phyloP scores from a whole-genome alignment of 2,113 vertebrate genomes.

The Dasyprocta punctata region DNA sequence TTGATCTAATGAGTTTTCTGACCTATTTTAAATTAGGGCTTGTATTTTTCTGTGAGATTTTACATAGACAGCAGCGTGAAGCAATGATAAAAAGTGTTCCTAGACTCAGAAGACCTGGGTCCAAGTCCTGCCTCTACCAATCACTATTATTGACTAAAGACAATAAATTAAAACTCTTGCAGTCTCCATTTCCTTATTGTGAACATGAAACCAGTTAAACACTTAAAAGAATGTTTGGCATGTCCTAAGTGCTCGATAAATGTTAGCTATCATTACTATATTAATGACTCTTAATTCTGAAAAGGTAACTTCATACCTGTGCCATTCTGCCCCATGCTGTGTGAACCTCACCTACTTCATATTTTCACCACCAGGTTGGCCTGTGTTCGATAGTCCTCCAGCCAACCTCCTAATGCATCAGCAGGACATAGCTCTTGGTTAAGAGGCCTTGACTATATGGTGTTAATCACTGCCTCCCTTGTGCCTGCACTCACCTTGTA shows the following conservation, averaged over 20 bases:
- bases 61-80: not conserved
- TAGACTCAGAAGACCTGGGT: not conserved
- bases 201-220: not conserved
- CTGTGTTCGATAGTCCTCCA: rapidly evolving
- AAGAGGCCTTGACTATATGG: not conserved
- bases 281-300: not conserved
- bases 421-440: not conserved
- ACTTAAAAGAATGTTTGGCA: not conserved
- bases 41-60: not conserved
- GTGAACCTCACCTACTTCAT: not conserved
- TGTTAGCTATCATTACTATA: too few species aligned
- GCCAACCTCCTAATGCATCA: not conserved
- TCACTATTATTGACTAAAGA: not conserved
- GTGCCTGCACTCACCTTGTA: not conserved
- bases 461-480: not conserved
- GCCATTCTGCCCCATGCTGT: not conserved
- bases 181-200: not conserved
- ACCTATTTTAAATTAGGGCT: not conserved
- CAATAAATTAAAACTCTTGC: not conserved
- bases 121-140: not conserved
- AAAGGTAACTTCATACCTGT: not conserved
- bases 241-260: not conserved
- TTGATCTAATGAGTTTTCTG: not conserved
- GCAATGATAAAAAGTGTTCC: not conserved
- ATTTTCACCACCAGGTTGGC: rapidly evolving